Percentiles rank a stretch among this genome's conserved stretches.
phyloP scores from a whole-genome alignment of 1,140 invertebrate species.

The Heliconius eleuchia region DNA sequence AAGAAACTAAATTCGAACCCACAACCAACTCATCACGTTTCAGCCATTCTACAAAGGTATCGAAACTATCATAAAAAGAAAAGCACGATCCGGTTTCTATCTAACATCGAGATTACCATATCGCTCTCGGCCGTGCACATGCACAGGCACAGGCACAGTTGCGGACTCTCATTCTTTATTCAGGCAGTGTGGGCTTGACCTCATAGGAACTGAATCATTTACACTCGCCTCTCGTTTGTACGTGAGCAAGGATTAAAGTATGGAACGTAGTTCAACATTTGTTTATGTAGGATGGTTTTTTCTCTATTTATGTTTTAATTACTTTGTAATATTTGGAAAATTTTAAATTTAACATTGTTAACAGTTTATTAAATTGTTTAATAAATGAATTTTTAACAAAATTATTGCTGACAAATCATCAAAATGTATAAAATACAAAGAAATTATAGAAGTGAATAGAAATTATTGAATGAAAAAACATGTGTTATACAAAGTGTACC shows the following conservation, averaged over 20 bases:
- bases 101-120: slow-evolving; percentile 19
- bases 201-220: slow-evolving; percentile 26
- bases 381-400: no score
- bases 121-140: slow-evolving; percentile 17
- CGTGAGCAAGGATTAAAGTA: not conserved
- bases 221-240: slow-evolving; percentile 7
- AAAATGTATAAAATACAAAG: no score
- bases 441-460: no score
- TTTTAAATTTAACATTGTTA: no score
- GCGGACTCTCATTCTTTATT: slow-evolving; percentile 21
- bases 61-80: not conserved
- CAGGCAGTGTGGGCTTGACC: slow-evolving; percentile 21
- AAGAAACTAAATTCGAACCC: no score
- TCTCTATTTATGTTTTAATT: no score
- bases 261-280: not conserved
- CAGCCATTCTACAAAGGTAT: not conserved
- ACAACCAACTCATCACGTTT: no score
- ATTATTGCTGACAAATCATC: no score
- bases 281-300: not conserved
- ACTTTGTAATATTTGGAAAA: no score
- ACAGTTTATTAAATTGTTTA: no score
- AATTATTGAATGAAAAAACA: no score
- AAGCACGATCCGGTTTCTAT: not conserved
- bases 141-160: not conserved
- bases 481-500: no score